Conservation (phyloP, 2,113 vertebrate genomes). For the Semnornis frantzii region DNA sequence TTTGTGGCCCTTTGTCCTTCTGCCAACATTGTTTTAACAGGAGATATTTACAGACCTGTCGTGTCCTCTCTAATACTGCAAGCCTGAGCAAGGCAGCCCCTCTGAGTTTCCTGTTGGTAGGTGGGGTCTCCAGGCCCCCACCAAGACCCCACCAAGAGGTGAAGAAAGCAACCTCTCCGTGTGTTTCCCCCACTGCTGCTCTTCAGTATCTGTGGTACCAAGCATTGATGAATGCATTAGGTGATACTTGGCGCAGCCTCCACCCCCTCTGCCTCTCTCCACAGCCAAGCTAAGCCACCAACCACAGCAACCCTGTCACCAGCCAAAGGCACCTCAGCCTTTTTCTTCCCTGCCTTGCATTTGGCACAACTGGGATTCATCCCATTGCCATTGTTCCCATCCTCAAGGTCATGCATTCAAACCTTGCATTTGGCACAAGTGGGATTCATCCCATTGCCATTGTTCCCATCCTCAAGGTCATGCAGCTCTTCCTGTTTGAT, state of each 20-base stretch:
- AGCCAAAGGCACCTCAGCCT: neutral
- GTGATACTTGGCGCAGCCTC: neutral
- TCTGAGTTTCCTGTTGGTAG: neutral
- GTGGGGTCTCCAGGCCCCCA: neutral
- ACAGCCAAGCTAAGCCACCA: accelerated
- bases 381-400: constrained; percentile 50
- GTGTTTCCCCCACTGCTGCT: neutral
- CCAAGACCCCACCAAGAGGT: neutral
- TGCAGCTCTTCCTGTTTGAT: constrained; percentile 51
- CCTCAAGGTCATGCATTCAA: constrained; percentile 1
- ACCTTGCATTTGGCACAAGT: constrained; percentile 21
- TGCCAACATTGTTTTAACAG: constrained; percentile 64
- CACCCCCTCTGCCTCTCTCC: neutral
- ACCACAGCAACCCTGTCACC: neutral
- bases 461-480: constrained; percentile 54
- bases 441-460: constrained; percentile 29
- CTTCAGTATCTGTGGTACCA: neutral
- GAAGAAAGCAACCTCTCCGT: neutral
- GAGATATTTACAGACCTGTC: constrained; percentile 48
- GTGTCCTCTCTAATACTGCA: constrained; percentile 29
- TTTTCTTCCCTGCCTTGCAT: constrained; percentile 25
- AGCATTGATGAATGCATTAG: too few relatives aligned
- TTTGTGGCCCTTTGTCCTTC: constrained; percentile 58
- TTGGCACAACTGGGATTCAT: neutral
- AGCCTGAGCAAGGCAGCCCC: constrained; percentile 9